These are phyloP conservation scores for Cactoblastis cactorum DNA, from an alignment of 2,888 invertebrate species.

Conservation along the genomic window DNA sequence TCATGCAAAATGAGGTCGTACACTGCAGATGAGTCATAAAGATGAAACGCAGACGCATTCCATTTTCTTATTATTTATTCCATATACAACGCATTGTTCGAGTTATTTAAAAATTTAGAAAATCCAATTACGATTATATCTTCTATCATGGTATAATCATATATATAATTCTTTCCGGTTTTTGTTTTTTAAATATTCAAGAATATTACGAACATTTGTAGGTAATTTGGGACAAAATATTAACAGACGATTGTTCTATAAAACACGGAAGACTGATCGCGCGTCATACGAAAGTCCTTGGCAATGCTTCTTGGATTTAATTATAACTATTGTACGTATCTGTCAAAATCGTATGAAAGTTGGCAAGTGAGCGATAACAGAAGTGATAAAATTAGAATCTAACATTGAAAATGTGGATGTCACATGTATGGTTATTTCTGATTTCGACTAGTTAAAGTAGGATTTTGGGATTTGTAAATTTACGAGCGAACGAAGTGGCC, in stretches of 20 bases:
- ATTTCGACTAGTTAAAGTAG: slow-evolving; percentile 15
- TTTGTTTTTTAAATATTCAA: too few relatives aligned
- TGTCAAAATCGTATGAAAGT: slow-evolving; percentile 69
- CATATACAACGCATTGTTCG: too few relatives aligned
- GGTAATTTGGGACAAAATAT: too few relatives aligned
- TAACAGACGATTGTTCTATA: too few relatives aligned
- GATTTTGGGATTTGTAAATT: slow-evolving; percentile 11
- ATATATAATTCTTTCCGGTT: too few relatives aligned
- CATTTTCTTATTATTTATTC: too few relatives aligned
- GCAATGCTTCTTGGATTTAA: slow-evolving; percentile 72
- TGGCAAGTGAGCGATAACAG: slow-evolving; percentile 63
- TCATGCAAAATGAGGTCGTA: slow-evolving; percentile 32
- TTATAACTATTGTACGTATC: slow-evolving; percentile 66
- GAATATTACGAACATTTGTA: too few relatives aligned
- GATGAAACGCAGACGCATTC: slow-evolving; percentile 2
- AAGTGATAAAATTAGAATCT: slow-evolving; percentile 56
- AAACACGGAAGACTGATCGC: slow-evolving; percentile 21
- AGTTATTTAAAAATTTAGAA: too few relatives aligned
- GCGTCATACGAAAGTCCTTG: slow-evolving; percentile 48
- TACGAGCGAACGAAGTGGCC: slow-evolving; percentile 1
- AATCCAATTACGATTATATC: too few relatives aligned
- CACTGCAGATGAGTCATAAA: slow-evolving; percentile 9
- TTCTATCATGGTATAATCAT: too few relatives aligned
- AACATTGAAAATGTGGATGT: slow-evolving; percentile 54
- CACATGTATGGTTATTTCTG: slow-evolving; percentile 27